Base-by-base conservation (phyloP, 1,140 invertebrate species). In the Parapsyche elsis region DNA sequence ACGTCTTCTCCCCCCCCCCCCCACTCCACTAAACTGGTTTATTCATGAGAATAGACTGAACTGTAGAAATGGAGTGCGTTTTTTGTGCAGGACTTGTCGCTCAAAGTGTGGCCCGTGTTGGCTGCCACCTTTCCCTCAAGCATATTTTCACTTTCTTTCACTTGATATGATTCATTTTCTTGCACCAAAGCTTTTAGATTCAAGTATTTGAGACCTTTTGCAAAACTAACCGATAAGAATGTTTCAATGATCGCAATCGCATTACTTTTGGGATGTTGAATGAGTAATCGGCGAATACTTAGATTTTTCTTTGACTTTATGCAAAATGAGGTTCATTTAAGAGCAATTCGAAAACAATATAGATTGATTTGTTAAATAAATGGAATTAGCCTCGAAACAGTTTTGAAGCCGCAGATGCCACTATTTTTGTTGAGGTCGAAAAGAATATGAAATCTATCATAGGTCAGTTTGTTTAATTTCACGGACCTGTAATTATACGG, bases 391-490 rank as follows among this genome's bases (percentile, higher is more conserved):
- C 49, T 53, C 16, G 10, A 53, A 53, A 53, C 10, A 53, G 49
- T 53, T 61, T 38, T 38, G 30, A 38, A 38, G 30, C 30, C 30
- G 30, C 30, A 38, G 30, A 7, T 38, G 30, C 30, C 2, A 4
- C 30, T 38, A 71, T 71, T n/a, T 71, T 30, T 16, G 5, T 71
- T 71, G 7, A 9, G 67, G 16, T 14, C 26, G 23, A 38, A 61
- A 71, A 38, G 67, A 30, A 71, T 71, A 71, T 71, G 67, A 71
- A 71, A 30, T 30, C 26, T 38, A 38, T 14, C 26, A 78, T 67
- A 67, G 76, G 59, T 76, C 76, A 78, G 76, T 78, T 78, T 70
- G 64, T 78, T 67, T 44, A 78, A 78, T 78, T 70, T 78, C 16
- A 64, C 45, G 30, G 44, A 44, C 64, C 76, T 70, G 16, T 78